Percentiles rank a stretch among this genome's conserved stretches.
These are phyloP conservation scores for Eremophila alpestris DNA, from an alignment of 2,797 vertebrate species.

Conservation along the genomic window DNA sequence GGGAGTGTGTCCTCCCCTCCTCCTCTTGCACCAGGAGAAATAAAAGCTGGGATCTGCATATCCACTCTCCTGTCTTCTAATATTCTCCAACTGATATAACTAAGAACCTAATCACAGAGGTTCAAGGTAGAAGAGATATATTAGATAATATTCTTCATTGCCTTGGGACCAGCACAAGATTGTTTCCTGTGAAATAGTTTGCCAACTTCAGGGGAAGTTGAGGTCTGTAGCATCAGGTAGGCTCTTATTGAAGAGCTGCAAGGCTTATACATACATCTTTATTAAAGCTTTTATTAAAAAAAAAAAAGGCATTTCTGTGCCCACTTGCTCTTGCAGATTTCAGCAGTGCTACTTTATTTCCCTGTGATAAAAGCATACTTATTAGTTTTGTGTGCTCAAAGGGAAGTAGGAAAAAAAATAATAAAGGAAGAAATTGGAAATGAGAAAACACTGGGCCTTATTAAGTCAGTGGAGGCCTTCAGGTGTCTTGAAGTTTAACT, in stretches of 20 bases:
- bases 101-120: neutral
- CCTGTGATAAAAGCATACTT: neutral
- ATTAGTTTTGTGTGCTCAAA: conserved; percentile 15
- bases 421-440: neutral
- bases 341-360: neutral
- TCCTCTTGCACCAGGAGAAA: neutral
- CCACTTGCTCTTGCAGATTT: neutral
- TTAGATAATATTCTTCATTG: neutral
- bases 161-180: neutral
- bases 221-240: neutral
- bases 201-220: neutral
- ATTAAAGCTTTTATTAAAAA: conserved; percentile 29
- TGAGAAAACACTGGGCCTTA: neutral
- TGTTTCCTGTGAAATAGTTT: neutral
- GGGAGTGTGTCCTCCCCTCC: neutral
- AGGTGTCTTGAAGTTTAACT: neutral
- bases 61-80: neutral
- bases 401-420: neutral
- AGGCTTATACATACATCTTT: neutral
- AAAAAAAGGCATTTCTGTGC: neutral
- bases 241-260: conserved; percentile 6
- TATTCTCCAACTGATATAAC: neutral
- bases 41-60: neutral
- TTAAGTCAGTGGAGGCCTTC: neutral
- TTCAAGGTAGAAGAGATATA: neutral